These are phyloP conservation scores for Peromyscus aztecus DNA, from an alignment of 2,797 vertebrate genomes.

Conservation along the genomic window DNA sequence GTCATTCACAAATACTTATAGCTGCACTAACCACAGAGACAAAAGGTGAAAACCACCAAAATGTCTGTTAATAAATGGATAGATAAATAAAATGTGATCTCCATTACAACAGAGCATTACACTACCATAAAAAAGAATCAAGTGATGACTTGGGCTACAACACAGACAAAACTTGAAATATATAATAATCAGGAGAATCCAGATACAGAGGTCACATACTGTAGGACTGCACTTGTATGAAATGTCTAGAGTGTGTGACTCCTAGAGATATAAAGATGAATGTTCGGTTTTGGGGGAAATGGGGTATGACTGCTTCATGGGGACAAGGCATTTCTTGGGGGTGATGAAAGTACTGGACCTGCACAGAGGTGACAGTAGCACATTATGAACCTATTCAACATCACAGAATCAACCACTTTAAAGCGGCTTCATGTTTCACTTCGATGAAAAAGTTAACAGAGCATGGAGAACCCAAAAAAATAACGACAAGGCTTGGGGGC, in stretches of 20 bases:
- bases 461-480: background rate
- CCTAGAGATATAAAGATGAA: background rate
- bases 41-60: background rate
- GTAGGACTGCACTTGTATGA: background rate
- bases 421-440: slow-evolving; percentile 5
- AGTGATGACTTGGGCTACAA: background rate
- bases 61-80: background rate
- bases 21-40: background rate
- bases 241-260: background rate
- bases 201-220: background rate
- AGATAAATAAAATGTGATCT: slow-evolving; percentile 24
- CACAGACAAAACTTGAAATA: background rate
- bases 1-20: background rate
- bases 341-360: background rate
- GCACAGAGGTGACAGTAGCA: background rate
- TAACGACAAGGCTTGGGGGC: background rate
- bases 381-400: background rate
- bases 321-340: background rate
- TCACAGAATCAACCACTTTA: background rate
- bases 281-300: background rate
- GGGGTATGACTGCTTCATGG: background rate
- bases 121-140: background rate
- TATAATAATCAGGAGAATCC: background rate
- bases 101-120: background rate
- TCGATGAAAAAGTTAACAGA: slow-evolving; percentile 30